Percentiles rank a stretch among this genome's conserved stretches.
Evolutionary conservation across 1,140 invertebrate species (phyloP).

Genomic region (Panulirus ornatus): DNA sequence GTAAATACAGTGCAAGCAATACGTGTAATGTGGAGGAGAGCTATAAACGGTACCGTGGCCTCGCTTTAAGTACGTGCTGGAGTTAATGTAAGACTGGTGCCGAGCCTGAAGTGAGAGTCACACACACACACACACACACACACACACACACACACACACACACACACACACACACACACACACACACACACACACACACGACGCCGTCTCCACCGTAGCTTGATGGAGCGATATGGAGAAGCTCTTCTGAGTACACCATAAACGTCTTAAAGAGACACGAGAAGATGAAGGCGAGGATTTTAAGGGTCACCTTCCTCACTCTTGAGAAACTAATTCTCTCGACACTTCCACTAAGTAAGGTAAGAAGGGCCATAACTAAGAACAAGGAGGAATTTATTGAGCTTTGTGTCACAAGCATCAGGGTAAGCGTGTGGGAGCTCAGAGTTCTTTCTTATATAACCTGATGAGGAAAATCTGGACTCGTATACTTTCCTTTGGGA

Average conservation of each 20-base stretch:
- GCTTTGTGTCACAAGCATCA: too few species aligned
- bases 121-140: too few species aligned
- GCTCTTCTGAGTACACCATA: background rate
- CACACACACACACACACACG: background rate
- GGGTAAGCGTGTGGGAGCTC: too few species aligned
- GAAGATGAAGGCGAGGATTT: background rate
- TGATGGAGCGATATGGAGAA: slow-evolving; percentile 4
- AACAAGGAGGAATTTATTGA: too few species aligned
- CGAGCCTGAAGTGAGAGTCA: too few species aligned
- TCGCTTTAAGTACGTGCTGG: slow-evolving; percentile 35
- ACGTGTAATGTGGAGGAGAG: slow-evolving; percentile 30
- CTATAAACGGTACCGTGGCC: slow-evolving; percentile 48
- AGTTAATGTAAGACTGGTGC: slow-evolving; percentile 45
- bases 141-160: background rate
- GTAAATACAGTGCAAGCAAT: slow-evolving; percentile 44
- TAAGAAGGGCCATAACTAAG: too few species aligned
- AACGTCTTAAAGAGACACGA: background rate
- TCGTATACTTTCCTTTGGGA: too few species aligned
- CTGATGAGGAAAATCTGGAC: too few species aligned
- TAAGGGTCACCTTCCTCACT: background rate
- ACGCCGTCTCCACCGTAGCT: background rate
- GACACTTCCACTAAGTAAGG: background rate
- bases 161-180: background rate
- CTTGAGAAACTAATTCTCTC: background rate
- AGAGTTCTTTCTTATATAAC: too few species aligned